Evolutionary conservation across 2,113 vertebrate species (phyloP).

Genomic region (Galbula dea): DNA sequence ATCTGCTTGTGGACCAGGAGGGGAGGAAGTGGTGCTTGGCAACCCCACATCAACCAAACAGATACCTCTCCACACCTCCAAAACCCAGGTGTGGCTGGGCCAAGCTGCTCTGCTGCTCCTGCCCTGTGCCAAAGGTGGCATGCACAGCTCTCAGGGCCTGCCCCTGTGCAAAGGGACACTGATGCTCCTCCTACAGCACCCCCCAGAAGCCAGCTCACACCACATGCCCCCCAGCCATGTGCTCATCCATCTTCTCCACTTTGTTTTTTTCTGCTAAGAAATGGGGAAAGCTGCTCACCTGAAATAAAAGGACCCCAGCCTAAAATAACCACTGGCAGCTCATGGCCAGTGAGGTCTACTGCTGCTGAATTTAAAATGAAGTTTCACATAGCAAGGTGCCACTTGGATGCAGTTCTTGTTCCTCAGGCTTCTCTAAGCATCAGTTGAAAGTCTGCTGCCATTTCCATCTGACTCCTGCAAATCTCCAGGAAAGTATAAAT

Average conservation of each 20-base stretch:
- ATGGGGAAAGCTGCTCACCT: not conserved
- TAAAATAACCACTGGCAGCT: not conserved
- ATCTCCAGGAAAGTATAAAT: not conserved
- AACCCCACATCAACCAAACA: fast-evolving
- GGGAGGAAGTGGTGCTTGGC: not conserved
- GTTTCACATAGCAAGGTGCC: not conserved
- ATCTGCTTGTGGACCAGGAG: not conserved
- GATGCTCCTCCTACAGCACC: not conserved
- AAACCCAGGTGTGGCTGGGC: not conserved
- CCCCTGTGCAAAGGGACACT: not conserved
- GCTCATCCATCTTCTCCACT: not conserved
- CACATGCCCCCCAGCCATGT: fast-evolving
- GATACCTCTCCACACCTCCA: not conserved
- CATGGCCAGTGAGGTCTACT: not conserved
- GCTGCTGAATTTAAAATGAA: not conserved
- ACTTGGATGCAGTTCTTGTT: not conserved
- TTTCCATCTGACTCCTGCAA: not conserved
- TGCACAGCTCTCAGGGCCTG: not conserved
- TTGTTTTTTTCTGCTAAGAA: not conserved
- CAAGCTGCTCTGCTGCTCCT: not conserved
- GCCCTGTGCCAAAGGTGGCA: not conserved
- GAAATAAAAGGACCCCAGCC: not conserved
- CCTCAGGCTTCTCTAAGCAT: not conserved
- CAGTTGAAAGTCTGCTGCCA: not conserved
- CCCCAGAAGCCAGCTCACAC: not conserved